Percentiles rank a stretch among this genome's conserved stretches.
Evolutionary conservation across 2,113 vertebrate species (phyloP).

Genomic region (Aythya baeri): DNA sequence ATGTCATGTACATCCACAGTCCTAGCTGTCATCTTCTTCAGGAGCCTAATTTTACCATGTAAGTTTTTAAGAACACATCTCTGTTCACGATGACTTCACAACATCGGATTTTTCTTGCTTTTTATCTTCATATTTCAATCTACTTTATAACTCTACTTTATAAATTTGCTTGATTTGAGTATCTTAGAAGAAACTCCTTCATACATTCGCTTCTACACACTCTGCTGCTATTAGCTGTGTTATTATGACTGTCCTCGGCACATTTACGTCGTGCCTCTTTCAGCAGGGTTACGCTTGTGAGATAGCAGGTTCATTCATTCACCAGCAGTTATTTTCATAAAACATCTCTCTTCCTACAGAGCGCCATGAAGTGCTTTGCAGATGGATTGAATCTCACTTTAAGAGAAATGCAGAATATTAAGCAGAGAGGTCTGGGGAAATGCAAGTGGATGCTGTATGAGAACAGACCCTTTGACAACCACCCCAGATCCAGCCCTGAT

Average conservation of each 20-base stretch:
- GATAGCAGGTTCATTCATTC: slow-evolving; percentile 21
- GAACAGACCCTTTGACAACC: neutral
- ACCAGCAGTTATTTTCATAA: neutral
- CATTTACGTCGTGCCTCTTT: neutral
- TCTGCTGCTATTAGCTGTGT: slow-evolving; percentile 15
- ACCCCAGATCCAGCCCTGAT: neutral
- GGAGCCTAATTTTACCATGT: neutral
- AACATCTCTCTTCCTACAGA: slow-evolving; percentile 11
- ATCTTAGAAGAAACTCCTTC: slow-evolving; percentile 14
- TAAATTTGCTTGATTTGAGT: neutral
- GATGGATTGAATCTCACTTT: neutral
- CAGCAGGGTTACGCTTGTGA: slow-evolving; percentile 12
- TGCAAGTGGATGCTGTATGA: neutral
- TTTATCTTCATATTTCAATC: neutral
- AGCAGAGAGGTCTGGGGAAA: neutral
- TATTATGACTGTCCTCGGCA: neutral
- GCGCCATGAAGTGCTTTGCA: neutral
- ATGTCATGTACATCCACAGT: neutral
- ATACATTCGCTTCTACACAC: neutral
- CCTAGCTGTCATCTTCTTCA: neutral
- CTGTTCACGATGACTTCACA: neutral
- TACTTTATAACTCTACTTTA: neutral
- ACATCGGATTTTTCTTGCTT: neutral
- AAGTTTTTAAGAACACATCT: neutral
- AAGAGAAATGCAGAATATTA: neutral